These are phyloP conservation scores for Benthosema pterotum DNA, from an alignment of 2,797 vertebrate species.

Conservation along the genomic window DNA sequence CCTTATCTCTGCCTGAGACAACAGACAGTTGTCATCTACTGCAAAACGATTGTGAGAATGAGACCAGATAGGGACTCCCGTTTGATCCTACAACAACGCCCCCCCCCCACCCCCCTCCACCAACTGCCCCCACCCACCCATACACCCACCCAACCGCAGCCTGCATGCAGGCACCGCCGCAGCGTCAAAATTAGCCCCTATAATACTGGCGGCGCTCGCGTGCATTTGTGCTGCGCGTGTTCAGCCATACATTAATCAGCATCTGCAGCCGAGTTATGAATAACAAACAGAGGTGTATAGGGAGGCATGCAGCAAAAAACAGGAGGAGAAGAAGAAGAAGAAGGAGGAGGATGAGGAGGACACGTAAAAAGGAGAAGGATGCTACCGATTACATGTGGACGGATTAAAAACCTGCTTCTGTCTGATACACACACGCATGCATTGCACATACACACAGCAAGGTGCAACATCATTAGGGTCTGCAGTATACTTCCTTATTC, in stretches of 20 bases:
- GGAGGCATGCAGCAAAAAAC: background rate
- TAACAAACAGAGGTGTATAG: background rate
- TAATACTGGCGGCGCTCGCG: constrained; percentile 5
- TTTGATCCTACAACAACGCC: too few relatives aligned
- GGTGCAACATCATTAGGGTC: constrained; percentile 12
- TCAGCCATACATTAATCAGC: constrained; percentile 10
- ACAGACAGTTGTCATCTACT: constrained; percentile 57
- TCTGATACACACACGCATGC: constrained; percentile 6
- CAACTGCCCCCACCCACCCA: background rate
- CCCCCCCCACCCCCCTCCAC: background rate
- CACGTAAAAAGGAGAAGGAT: constrained; percentile 1
- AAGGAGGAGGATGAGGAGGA: background rate
- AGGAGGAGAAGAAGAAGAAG: background rate
- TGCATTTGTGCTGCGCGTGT: constrained; percentile 8
- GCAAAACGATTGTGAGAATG: constrained; percentile 62
- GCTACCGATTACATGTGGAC: constrained; percentile 42
- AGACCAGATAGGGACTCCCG: constrained; percentile 46
- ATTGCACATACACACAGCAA: background rate
- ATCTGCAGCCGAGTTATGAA: constrained; percentile 2
- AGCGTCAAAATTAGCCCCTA: constrained; percentile 11
- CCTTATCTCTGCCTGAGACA: constrained; percentile 62
- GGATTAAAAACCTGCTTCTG: constrained; percentile 39
- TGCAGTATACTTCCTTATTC: constrained; percentile 11
- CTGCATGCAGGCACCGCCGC: constrained; percentile 29
- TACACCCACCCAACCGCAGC: background rate